Evolutionary conservation across 2,797 vertebrate genomes (phyloP).

Genomic region (Danio tinwini): DNA sequence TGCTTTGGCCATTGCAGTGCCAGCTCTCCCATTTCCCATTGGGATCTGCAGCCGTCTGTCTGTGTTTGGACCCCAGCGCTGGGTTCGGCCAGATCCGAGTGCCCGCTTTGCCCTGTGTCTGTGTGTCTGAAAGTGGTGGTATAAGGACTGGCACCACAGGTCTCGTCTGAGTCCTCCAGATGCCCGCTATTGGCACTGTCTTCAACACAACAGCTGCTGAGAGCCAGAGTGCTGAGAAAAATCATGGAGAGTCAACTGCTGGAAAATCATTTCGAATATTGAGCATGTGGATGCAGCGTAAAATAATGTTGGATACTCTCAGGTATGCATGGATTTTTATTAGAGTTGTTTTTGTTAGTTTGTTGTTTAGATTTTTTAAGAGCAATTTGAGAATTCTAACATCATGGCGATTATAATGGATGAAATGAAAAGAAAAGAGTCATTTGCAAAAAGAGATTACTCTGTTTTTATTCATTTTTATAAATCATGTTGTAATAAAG

Average conservation of each 20-base stretch:
- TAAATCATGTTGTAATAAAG: no score
- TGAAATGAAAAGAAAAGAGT: background rate
- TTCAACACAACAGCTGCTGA: constrained; percentile 54
- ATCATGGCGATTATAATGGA: background rate
- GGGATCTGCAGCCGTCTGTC: constrained; percentile 33
- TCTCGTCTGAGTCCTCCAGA: constrained; percentile 48
- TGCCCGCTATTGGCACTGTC: constrained; percentile 41
- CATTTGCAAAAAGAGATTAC: no score
- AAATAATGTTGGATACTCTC: background rate
- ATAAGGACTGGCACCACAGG: background rate
- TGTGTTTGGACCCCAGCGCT: constrained; percentile 23
- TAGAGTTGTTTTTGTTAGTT: background rate
- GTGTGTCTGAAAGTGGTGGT: constrained; percentile 5
- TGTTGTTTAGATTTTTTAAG: no score
- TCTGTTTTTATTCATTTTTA: background rate
- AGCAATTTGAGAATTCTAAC: background rate
- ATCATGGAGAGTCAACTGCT: constrained; percentile 25
- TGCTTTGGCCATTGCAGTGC: constrained; percentile 29
- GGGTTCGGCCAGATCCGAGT: constrained; percentile 1
- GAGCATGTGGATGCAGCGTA: background rate
- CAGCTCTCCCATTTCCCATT: constrained; percentile 13
- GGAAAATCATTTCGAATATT: background rate
- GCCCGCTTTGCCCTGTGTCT: constrained; percentile 6
- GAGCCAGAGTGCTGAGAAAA: background rate
- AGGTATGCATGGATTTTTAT: background rate